A percentile compares a stretch with the other conserved stretches of the same genome.
Conservation (phyloP, 2,797 vertebrate species). For the Hypotaenidia okinawae region DNA sequence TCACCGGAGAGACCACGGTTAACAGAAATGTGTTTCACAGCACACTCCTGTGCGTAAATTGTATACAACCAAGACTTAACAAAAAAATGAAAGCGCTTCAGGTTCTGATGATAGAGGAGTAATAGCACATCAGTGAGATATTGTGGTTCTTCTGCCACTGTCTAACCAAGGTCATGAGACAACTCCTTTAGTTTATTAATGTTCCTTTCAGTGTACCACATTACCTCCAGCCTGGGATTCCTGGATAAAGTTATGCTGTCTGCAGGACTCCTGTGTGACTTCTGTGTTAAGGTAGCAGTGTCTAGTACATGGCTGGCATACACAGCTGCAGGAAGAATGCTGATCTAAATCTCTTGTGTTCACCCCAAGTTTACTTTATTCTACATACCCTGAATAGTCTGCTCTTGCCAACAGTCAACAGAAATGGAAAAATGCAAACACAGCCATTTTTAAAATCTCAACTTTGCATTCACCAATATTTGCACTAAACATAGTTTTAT, state of each 20-base stretch:
- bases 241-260: background rate
- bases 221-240: background rate
- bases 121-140: background rate
- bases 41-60: background rate
- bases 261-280: background rate
- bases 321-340: background rate
- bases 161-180: background rate
- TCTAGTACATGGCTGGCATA: background rate
- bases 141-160: background rate
- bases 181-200: background rate
- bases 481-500: background rate
- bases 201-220: background rate
- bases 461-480: background rate
- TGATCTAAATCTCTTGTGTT: background rate
- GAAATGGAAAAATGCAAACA: background rate
- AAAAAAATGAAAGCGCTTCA: background rate
- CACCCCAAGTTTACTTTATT: background rate
- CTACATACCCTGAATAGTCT: background rate
- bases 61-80: background rate
- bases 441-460: background rate
- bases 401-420: fast-evolving
- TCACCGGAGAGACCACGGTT: background rate
- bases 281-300: background rate
- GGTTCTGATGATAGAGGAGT: background rate
- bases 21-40: background rate